phyloP scores from a whole-genome alignment of 2,113 vertebrate species.

The Loxodonta africana region DNA sequence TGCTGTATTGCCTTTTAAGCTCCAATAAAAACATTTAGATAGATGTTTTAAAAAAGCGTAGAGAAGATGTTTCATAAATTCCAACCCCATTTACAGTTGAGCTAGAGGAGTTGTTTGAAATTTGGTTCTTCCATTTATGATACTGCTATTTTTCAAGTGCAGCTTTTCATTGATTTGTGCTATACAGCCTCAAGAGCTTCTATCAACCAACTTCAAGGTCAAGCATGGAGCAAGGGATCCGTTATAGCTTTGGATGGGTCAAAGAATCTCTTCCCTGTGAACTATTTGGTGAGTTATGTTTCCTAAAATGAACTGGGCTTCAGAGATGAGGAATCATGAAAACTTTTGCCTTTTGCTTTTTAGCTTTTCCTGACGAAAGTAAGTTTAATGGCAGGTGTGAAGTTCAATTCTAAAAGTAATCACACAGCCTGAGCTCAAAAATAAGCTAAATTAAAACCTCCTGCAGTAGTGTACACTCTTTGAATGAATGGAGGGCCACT shows the following conservation, averaged over 20 bases:
- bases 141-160: background rate
- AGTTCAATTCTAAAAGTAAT: constrained; percentile 42
- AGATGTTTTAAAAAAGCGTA: constrained; percentile 21
- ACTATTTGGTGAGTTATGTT: background rate
- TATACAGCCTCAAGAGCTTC: background rate
- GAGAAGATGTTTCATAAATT: constrained; percentile 59
- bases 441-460: constrained; percentile 10
- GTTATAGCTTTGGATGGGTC: background rate
- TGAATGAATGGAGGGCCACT: background rate
- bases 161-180: constrained; percentile 19
- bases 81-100: constrained; percentile 33
- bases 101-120: background rate
- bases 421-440: background rate
- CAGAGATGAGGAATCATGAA: background rate
- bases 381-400: background rate
- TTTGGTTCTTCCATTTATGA: background rate
- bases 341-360: background rate
- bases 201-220: background rate
- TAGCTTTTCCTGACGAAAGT: constrained; percentile 8
- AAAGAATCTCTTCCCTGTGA: background rate
- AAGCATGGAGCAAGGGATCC: background rate
- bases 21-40: constrained; percentile 56
- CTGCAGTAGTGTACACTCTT: background rate
- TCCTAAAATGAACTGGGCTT: background rate
- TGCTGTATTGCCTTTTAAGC: constrained; percentile 16